A percentile compares a stretch with the other conserved stretches of the same genome.
Evolutionary conservation across 1,140 invertebrate species (phyloP).

Genomic region (Nylanderia fulva): DNA sequence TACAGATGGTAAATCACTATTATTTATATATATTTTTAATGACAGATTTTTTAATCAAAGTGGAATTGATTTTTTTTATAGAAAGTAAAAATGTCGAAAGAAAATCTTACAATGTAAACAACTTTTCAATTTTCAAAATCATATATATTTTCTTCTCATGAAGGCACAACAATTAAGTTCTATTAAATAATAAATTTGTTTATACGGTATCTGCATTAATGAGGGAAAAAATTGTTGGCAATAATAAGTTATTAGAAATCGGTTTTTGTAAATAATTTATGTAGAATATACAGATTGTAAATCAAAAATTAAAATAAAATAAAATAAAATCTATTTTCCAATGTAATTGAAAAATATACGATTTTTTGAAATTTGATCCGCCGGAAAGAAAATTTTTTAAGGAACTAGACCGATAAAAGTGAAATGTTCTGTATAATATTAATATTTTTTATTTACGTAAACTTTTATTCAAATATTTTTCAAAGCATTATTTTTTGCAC

Average conservation of each 20-base stretch:
- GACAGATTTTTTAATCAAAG: neutral
- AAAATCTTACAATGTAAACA: neutral
- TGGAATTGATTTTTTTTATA: neutral
- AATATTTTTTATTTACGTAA: neutral
- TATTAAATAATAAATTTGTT: no score
- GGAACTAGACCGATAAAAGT: neutral
- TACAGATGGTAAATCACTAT: no score
- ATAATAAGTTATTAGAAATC: no score
- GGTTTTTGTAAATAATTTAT: no score
- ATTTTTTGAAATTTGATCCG: neutral
- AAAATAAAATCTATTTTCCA: conserved; percentile 5
- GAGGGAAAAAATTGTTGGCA: no score
- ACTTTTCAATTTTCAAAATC: conserved; percentile 9
- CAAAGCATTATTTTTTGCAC: neutral
- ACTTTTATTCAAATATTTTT: neutral
- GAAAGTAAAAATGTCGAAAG: neutral
- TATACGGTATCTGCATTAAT: no score
- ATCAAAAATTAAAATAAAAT: no score
- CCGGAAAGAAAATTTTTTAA: neutral
- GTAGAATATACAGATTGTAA: no score
- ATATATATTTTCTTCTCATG: neutral
- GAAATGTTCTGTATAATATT: neutral
- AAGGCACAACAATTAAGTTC: conserved; percentile 5
- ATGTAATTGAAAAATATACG: neutral
- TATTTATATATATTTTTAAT: neutral